phyloP scores from a whole-genome alignment of 2,113 vertebrate genomes.

The Rhodinocichla rosea region DNA sequence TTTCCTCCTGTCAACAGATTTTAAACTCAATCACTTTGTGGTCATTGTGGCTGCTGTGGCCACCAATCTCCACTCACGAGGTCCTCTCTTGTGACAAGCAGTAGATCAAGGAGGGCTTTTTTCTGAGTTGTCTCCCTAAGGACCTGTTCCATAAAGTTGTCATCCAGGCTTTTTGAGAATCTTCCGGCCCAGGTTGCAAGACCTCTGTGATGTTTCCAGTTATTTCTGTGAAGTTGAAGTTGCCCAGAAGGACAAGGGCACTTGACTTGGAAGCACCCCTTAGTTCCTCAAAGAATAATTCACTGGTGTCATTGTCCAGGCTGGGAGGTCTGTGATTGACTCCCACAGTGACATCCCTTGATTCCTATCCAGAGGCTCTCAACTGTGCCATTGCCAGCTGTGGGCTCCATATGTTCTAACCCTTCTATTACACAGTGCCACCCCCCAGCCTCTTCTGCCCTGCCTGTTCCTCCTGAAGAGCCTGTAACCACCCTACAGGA shows the following conservation, averaged over 20 bases:
- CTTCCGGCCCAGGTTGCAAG: neutral
- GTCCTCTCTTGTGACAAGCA: neutral
- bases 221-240: neutral
- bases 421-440: neutral
- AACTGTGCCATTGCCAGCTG: neutral
- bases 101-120: neutral
- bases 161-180: neutral
- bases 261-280: neutral
- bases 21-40: neutral
- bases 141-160: neutral
- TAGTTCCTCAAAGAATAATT: neutral
- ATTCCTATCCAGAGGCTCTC: neutral
- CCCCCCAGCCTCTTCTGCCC: neutral
- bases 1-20: neutral
- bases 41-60: neutral
- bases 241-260: neutral
- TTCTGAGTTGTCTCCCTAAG: neutral
- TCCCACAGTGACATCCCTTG: no score
- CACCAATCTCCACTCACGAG: neutral
- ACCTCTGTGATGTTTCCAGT: neutral
- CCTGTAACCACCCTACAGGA: neutral
- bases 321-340: neutral
- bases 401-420: neutral
- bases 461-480: neutral
- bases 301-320: neutral